A percentile compares a stretch with the other conserved stretches of the same genome.
Conservation (phyloP, 2,113 vertebrate genomes). For the Alligator sinensis region DNA sequence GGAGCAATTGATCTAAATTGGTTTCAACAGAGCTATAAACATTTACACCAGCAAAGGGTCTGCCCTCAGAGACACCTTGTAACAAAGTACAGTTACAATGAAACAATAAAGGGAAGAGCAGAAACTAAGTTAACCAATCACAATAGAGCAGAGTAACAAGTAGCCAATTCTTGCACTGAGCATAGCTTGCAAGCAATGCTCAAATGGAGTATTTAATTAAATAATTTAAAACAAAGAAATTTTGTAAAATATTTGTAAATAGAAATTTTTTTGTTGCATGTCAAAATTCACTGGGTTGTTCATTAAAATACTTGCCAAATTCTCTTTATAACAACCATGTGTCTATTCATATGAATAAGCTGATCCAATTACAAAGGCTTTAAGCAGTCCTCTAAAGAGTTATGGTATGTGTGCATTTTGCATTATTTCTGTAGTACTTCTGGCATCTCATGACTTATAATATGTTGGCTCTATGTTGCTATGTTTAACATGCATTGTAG, state of each 20-base stretch:
- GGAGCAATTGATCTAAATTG: too few relatives aligned
- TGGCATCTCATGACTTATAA: not conserved
- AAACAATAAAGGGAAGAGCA: not conserved
- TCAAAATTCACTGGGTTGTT: not conserved
- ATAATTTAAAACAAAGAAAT: not conserved
- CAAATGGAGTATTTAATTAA: not conserved
- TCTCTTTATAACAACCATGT: not conserved
- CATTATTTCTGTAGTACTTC: not conserved
- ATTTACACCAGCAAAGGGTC: not conserved
- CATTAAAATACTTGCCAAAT: not conserved
- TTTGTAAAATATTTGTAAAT: not conserved
- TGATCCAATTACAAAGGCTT: not conserved
- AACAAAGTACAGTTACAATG: not conserved
- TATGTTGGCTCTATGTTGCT: accelerated
- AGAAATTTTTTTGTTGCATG: not conserved
- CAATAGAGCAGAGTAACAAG: not conserved
- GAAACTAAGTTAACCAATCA: not conserved
- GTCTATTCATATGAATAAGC: not conserved
- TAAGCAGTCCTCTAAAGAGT: not conserved
- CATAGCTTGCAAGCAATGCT: not conserved
- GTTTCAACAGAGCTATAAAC: not conserved
- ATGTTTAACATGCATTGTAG: not conserved
- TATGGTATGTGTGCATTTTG: not conserved
- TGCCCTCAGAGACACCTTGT: not conserved
- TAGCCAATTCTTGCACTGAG: not conserved